Evolutionary conservation across 2,888 invertebrate species (phyloP).

Genomic region (Oxycera nigricornis): DNA sequence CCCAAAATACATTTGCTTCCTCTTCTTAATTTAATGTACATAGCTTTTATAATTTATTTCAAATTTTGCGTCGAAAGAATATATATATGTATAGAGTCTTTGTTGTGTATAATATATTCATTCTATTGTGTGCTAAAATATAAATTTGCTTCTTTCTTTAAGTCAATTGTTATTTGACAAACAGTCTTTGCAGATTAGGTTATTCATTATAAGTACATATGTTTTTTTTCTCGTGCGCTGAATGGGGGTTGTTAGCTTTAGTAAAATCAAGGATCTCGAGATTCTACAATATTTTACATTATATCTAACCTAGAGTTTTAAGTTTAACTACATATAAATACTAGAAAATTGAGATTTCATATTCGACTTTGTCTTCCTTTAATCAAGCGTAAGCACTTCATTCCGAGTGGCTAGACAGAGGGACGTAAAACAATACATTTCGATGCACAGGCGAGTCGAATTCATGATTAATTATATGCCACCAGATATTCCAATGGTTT

Average conservation of each 20-base stretch:
- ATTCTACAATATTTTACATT: not conserved
- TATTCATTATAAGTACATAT: constrained; percentile 19
- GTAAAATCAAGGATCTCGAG: not conserved
- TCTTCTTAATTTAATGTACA: not conserved
- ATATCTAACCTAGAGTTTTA: not conserved
- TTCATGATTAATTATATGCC: no score
- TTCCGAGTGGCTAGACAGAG: no score
- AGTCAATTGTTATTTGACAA: not conserved
- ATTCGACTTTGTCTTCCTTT: not conserved
- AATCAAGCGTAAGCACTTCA: not conserved
- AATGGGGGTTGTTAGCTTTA: not conserved
- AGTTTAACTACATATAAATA: constrained; percentile 3
- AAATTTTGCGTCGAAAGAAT: not conserved
- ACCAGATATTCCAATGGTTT: no score
- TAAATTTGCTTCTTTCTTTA: constrained; percentile 17
- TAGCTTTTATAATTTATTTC: not conserved
- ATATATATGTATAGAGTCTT: not conserved
- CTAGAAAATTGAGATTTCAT: not conserved
- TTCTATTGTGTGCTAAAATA: constrained; percentile 2
- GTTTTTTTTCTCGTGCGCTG: not conserved
- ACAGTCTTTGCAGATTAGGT: constrained; percentile 27
- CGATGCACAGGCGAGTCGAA: no score
- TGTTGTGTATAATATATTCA: constrained; percentile 17
- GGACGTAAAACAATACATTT: no score
- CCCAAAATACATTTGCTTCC: constrained; percentile 23